Conservation (phyloP, 30 jellyfish, hydroid and myxozoan genomes). For the Cassiopea xamachana region DNA sequence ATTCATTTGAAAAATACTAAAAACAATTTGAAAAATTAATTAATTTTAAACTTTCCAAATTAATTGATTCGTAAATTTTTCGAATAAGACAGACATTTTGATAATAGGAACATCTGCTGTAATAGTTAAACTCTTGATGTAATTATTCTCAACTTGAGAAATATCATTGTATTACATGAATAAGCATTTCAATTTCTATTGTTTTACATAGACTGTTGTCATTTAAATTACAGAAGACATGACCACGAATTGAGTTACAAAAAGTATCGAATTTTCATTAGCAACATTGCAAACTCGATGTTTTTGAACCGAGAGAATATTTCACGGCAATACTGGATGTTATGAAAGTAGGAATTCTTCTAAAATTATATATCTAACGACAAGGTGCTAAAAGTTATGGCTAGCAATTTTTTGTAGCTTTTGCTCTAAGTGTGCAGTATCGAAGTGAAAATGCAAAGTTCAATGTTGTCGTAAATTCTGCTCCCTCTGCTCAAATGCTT, state of each 20-base stretch:
- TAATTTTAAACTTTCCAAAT: constrained; percentile 2
- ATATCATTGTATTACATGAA: constrained; percentile 11
- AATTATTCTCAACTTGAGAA: not conserved
- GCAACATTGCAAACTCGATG: not conserved
- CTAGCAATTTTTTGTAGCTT: too few species aligned
- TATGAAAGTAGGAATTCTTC: too few species aligned
- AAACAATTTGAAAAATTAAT: not conserved
- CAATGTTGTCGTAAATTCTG: too few species aligned
- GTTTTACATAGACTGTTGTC: not conserved
- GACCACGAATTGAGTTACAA: not conserved
- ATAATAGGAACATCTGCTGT: constrained; percentile 30
- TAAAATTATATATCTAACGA: too few species aligned
- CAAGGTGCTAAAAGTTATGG: too few species aligned
- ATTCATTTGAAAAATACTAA: constrained; percentile 17
- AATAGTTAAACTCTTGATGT: not conserved
- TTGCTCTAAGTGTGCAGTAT: too few species aligned
- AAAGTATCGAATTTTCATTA: not conserved
- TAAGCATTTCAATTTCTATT: not conserved
- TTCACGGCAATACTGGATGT: too few species aligned
- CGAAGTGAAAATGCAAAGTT: too few species aligned
- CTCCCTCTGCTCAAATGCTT: too few species aligned
- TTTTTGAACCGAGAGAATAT: too few species aligned
- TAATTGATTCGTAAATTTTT: constrained; percentile 27
- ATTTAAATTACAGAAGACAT: not conserved
- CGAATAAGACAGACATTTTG: constrained; percentile 10